Evolutionary conservation across 2,888 invertebrate species (phyloP).

Genomic region (Eristalinus aeneus): DNA sequence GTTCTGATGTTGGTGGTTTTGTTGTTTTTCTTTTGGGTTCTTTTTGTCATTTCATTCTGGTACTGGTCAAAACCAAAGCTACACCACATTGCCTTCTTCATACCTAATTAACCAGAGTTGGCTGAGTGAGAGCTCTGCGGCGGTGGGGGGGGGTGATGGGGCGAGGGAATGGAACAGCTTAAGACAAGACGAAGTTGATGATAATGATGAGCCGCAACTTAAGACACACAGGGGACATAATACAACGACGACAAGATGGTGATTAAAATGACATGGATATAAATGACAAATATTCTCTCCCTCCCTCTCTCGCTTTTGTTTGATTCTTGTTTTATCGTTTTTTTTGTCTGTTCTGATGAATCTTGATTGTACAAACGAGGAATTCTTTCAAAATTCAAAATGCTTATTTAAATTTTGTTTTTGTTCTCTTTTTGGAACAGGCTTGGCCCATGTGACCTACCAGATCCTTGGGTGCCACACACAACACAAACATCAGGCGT

Average conservation of each 20-base stretch:
- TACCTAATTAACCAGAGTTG: constrained; percentile 39
- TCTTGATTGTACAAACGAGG: constrained; percentile 22
- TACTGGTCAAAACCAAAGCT: neutral
- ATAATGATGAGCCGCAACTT: constrained; percentile 18
- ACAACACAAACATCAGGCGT: constrained; percentile 73
- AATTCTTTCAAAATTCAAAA: neutral
- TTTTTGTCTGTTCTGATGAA: neutral
- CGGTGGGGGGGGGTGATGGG: neutral
- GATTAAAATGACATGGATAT: constrained; percentile 44
- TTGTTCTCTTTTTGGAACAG: constrained; percentile 82
- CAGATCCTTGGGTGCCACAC: constrained; percentile 79
- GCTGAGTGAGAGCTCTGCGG: neutral
- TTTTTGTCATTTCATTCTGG: neutral
- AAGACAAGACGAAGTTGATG: constrained; percentile 11
- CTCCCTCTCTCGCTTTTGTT: neutral
- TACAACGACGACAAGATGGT: constrained; percentile 5
- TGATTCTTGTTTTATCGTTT: neutral
- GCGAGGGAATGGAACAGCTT: neutral
- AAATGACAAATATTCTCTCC: constrained; percentile 30
- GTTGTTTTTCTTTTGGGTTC: neutral
- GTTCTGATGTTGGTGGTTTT: neutral
- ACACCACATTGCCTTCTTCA: constrained; percentile 6
- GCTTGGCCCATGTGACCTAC: constrained; percentile 95
- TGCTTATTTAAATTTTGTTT: constrained; percentile 74
- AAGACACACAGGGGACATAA: constrained; percentile 5